Evolutionary conservation across 2,888 invertebrate genomes (phyloP), one percentile per base, ranked within the genome.

Genomic region (Thera obeliscata): DNA sequence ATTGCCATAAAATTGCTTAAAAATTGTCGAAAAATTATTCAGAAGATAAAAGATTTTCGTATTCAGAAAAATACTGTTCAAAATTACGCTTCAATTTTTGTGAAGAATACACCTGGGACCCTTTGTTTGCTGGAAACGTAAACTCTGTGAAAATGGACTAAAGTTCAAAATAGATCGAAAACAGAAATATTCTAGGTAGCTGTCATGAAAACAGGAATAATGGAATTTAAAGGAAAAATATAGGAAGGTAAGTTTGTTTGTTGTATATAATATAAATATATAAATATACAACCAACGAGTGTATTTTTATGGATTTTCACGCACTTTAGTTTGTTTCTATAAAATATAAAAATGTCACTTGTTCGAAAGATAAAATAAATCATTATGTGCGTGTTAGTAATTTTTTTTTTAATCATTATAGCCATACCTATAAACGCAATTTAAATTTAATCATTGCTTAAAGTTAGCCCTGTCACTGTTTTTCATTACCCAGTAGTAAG

Each of bases 51-150:
- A 77, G 70, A 71, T 68, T 82, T 78, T 76, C 76, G 76, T 76
- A 81, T 85, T 84, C 76, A 74, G 78, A 84, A 83, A 84, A 83
- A 84, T 79, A 71, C 71, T 76, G 72, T 76, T 77, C 74, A 69
- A 73, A 79, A 87, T 86, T 85, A 86, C 85, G 83, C 78, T 85
- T 82, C 85, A 87, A 88, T 87, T 89, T 83, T 85, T 85, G 82
- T 81, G 76, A 76, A 72, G 73, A 73, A 74, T 79, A 78, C 90
- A 90, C 90, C 90, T 90, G 90, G 76, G 86, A 78, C 84, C 73
- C 66, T 74, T 67, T 71, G 69, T 59, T 65, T 49, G 55, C 43
- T 54, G 68, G 68, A 64, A 66, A 71, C 72, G 64, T 71, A 59
- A 56, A 36, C 68, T 69, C 66, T 78, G 74, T 68, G 64, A 61